Percentiles rank a stretch among this genome's conserved stretches.
Conservation (phyloP, 1,140 invertebrate genomes). For the Drosophila hydei region DNA sequence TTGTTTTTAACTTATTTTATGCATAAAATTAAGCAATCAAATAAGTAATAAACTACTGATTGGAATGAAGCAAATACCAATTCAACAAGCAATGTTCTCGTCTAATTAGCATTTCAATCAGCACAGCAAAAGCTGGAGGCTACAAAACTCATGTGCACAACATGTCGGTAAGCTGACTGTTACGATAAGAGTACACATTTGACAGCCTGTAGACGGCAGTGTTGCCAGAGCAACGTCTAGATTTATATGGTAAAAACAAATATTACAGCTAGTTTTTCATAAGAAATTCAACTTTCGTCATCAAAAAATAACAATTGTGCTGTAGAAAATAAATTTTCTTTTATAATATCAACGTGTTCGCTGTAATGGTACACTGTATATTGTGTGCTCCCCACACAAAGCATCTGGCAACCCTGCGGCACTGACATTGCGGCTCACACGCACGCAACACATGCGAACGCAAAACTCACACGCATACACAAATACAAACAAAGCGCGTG, state of each 20-base stretch:
- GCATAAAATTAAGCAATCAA: too few species aligned
- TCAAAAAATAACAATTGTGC: not conserved
- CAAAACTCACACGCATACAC: conserved; percentile 41
- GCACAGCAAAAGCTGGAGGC: conserved; percentile 13
- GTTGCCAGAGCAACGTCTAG: conserved; percentile 19
- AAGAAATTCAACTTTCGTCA: not conserved
- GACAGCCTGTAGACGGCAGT: conserved; percentile 37
- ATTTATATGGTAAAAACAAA: not conserved
- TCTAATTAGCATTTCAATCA: conserved; percentile 25
- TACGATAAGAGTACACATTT: conserved; percentile 27
- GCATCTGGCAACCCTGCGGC: conserved; percentile 47
- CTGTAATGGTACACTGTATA: not conserved
- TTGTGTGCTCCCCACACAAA: not conserved
- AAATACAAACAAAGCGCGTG: conserved; percentile 47
- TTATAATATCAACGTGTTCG: not conserved
- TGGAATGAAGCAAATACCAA: not conserved
- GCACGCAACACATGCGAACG: conserved; percentile 50
- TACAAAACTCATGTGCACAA: conserved; percentile 1
- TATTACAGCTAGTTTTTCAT: not conserved
- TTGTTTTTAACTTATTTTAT: too few species aligned
- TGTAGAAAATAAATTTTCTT: not conserved
- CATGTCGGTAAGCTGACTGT: conserved; percentile 50
- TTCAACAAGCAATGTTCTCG: not conserved
- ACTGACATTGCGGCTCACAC: conserved; percentile 58
- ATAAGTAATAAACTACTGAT: not conserved